Conservation (phyloP, 2,113 vertebrate genomes). For the zebrafish (Danio rerio) region DNA sequence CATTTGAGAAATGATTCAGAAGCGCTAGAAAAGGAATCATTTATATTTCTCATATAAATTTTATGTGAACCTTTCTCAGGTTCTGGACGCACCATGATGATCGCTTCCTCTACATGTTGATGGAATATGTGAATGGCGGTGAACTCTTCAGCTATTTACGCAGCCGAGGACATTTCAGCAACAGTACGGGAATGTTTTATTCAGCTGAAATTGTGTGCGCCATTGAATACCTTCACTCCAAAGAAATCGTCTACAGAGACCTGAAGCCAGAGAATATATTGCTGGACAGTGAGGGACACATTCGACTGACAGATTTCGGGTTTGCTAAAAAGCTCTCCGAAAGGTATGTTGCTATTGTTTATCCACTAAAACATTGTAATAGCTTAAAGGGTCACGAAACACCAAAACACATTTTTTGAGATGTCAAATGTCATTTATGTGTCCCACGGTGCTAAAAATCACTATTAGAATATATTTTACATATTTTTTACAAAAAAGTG, state of each 20-base stretch:
- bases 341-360: conserved; percentile 72
- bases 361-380: too few relatives aligned
- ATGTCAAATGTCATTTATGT: too few relatives aligned
- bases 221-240: conserved; percentile 93
- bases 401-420: too few relatives aligned
- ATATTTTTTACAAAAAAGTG: too few relatives aligned
- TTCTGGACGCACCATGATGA: conserved; percentile 93
- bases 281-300: conserved; percentile 91
- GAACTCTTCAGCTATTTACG: conserved; percentile 94
- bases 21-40: too few relatives aligned
- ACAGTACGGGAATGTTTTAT: conserved; percentile 86
- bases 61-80: conserved; percentile 66
- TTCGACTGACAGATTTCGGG: conserved; percentile 95
- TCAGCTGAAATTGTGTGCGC: conserved; percentile 89
- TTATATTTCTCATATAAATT: neutral
- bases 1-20: too few relatives aligned
- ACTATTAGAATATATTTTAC: too few relatives aligned
- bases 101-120: conserved; percentile 91
- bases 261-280: conserved; percentile 97
- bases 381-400: too few relatives aligned
- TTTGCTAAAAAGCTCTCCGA: conserved; percentile 95
- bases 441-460: too few relatives aligned
- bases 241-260: conserved; percentile 92
- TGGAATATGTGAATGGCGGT: conserved; percentile 92
- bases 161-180: conserved; percentile 89